These are phyloP conservation scores for Folsomia manolachei DNA, from an alignment of 2,888 invertebrate genomes.

Conservation along the genomic window DNA sequence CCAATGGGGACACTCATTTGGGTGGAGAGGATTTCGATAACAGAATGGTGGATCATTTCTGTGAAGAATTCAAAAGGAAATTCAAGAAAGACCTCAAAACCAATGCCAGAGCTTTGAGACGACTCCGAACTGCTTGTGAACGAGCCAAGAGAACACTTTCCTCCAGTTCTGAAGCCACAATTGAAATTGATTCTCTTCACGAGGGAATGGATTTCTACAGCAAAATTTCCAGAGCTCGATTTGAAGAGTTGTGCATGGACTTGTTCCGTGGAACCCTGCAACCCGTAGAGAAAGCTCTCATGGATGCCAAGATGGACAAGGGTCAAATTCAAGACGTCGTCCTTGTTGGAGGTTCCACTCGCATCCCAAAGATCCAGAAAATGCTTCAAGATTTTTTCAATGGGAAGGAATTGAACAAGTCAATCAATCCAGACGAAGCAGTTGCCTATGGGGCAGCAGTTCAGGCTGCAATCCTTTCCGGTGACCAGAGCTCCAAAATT, in stretches of 20 bases:
- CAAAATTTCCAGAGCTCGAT: slow-evolving; percentile 89
- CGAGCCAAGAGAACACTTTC: slow-evolving; percentile 51
- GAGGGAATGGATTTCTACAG: slow-evolving; percentile 97
- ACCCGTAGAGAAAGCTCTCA: slow-evolving; percentile 88
- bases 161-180: slow-evolving; percentile 60
- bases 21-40: slow-evolving; percentile 54
- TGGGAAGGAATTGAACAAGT: slow-evolving; percentile 92
- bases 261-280: slow-evolving; percentile 94
- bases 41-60: slow-evolving; percentile 57
- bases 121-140: slow-evolving; percentile 59
- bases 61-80: slow-evolving; percentile 64
- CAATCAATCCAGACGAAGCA: slow-evolving; percentile 96
- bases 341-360: slow-evolving; percentile 90
- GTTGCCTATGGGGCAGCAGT: slow-evolving; percentile 96
- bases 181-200: slow-evolving; percentile 88
- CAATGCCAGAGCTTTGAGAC: slow-evolving; percentile 57
- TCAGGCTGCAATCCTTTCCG: slow-evolving; percentile 91
- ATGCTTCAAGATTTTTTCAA: slow-evolving; percentile 89
- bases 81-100: slow-evolving; percentile 52
- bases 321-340: slow-evolving; percentile 85
- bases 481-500: slow-evolving; percentile 60
- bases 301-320: slow-evolving; percentile 97
- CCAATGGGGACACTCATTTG: slow-evolving; percentile 10
- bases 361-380: slow-evolving; percentile 97
- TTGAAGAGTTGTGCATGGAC: slow-evolving; percentile 95